These are phyloP conservation scores for Bicyclus anynana DNA, from an alignment of 1,140 invertebrate species.

Conservation along the genomic window DNA sequence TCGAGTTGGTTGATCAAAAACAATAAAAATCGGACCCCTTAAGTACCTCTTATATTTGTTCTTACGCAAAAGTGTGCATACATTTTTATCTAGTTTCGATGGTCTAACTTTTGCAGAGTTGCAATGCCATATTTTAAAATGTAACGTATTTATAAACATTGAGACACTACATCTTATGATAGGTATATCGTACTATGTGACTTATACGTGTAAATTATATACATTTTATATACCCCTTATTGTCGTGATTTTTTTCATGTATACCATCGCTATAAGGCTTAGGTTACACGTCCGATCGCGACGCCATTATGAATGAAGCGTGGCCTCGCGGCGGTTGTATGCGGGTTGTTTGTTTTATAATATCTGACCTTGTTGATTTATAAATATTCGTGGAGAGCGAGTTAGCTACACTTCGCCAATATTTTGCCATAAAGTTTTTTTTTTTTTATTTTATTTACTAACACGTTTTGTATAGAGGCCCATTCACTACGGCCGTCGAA, in stretches of 20 bases:
- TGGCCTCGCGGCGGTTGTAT: constrained; percentile 21
- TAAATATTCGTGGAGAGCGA: constrained; percentile 53
- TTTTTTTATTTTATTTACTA: constrained; percentile 49
- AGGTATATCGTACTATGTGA: not conserved
- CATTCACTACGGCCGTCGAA: constrained; percentile 45
- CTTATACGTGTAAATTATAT: not conserved
- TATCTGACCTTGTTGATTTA: constrained; percentile 40
- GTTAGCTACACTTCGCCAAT: constrained; percentile 62
- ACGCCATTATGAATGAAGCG: not conserved
- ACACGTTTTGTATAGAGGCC: constrained; percentile 44
- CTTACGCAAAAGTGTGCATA: too few species aligned
- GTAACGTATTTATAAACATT: constrained; percentile 38
- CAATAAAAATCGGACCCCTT: too few species aligned
- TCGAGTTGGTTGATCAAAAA: too few species aligned
- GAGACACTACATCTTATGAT: constrained; percentile 49
- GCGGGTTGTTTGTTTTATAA: constrained; percentile 32
- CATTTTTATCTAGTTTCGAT: too few species aligned
- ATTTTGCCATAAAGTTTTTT: constrained; percentile 70
- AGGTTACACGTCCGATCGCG: not conserved
- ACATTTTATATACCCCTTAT: not conserved
- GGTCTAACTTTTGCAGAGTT: constrained; percentile 66
- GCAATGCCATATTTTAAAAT: constrained; percentile 62
- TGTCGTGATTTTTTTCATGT: not conserved
- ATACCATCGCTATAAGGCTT: not conserved
- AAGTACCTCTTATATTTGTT: too few species aligned